Base-by-base conservation (phyloP, 2,113 vertebrate genomes). In the Dasypus novemcinctus region DNA sequence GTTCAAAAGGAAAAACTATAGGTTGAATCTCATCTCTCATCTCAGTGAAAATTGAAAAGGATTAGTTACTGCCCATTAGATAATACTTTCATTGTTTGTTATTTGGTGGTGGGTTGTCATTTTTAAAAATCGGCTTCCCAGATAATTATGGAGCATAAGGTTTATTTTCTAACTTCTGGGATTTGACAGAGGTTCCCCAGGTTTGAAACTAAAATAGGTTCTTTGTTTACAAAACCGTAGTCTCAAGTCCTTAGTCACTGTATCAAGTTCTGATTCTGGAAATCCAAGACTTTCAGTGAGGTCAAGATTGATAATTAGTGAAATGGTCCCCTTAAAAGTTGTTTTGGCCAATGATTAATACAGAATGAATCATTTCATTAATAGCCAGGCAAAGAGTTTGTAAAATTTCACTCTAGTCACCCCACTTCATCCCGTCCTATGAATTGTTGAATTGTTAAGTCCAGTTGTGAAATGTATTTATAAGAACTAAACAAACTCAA, bases 381-480 rank as follows among this genome's bases (percentile, higher is more conserved):
- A 96, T 17, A 97, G 83, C 33, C 94, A 97, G 76, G 84, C 94
- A 97, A 96, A 90, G 11, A 41, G 83, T 74, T 92, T 79, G 49
- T 82, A 87, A 90, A 89, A 90, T 87, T 97, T 96, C 69, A 54
- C 11, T 91, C 36, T 78, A 17, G 69, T 96, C 74, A 85, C 93
- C 87, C 88, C 74, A 90, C 79, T 72, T 68, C 90, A 57, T 90
- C 90, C 85, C 97, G 87, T 97, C 92, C 85, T 95, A 25, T 95
- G 20, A 96, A 97, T 96, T 96, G 97, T 86, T 97, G 90, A 94
- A 92, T 97, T 98, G 94, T 97, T 97, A 96, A 97, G 96, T 78
- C 96, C 86, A 96, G 97, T 98, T 98, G 94, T 80, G 97, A 98
- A 98, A 98, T 84, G 75, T 92, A 84, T 85, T 96, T 97, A 90